A percentile compares a stretch with the other conserved stretches of the same genome.
These are phyloP conservation scores for Labrus mixtus DNA, from an alignment of 2,113 vertebrate genomes.

Conservation along the genomic window DNA sequence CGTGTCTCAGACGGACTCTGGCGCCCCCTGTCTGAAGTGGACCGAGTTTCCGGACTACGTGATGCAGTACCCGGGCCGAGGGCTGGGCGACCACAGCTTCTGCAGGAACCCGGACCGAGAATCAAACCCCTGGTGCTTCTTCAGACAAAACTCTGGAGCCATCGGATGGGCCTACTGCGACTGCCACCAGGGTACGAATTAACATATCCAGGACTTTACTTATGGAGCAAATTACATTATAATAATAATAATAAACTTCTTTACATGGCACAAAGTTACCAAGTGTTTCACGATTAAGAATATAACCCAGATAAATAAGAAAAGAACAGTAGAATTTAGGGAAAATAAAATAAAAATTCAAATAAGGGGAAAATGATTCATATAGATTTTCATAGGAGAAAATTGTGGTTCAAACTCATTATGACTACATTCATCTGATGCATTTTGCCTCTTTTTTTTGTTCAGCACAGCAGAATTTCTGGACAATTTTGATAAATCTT, in stretches of 20 bases:
- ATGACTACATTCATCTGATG: no score
- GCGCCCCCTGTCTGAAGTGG: conserved; percentile 90
- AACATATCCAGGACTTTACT: not conserved
- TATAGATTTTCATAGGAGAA: no score
- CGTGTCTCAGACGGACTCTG: conserved; percentile 87
- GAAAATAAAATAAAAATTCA: no score
- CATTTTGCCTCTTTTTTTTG: no score
- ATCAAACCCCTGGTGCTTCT: conserved; percentile 92
- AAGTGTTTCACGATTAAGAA: not conserved
- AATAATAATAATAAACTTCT: no score
- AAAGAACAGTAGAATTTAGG: not conserved
- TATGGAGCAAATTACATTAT: not conserved
- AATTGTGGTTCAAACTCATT: no score
- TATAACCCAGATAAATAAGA: not conserved
- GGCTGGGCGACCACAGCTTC: conserved; percentile 90
- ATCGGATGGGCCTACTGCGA: conserved; percentile 93
- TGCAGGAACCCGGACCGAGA: conserved; percentile 92
- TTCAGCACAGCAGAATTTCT: no score
- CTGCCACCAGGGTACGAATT: conserved; percentile 87
- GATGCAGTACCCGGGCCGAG: conserved; percentile 91
- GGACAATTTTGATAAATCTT: no score
- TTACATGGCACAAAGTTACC: not conserved
- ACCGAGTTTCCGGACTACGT: conserved; percentile 92
- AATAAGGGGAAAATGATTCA: not conserved
- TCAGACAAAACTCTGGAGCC: conserved; percentile 88